Percentiles rank a stretch among this genome's conserved stretches.
phyloP scores from a whole-genome alignment of 1,140 invertebrate species.

The Caenorhabditis inopinata region DNA sequence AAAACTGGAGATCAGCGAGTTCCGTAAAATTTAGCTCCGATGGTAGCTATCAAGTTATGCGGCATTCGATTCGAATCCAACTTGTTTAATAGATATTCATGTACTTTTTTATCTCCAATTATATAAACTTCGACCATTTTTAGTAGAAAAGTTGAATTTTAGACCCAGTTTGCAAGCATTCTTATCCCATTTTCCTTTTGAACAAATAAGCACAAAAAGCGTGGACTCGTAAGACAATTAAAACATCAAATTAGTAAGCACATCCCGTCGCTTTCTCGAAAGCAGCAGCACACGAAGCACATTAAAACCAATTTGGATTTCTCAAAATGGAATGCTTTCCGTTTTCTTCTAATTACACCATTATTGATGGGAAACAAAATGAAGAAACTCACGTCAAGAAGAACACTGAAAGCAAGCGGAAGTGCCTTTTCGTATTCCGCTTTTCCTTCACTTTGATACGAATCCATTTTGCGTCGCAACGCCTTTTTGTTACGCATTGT shows the following conservation, averaged over 20 bases:
- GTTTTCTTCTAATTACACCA: constrained; percentile 3
- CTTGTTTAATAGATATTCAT: too few species aligned
- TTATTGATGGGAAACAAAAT: neutral
- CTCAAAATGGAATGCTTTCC: neutral
- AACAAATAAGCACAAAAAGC: constrained; percentile 13
- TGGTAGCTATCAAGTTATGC: too few species aligned
- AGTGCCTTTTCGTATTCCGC: constrained; percentile 91
- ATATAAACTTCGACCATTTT: too few species aligned
- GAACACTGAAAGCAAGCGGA: constrained; percentile 82
- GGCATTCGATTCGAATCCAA: too few species aligned
- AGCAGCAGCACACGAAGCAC: constrained; percentile 23
- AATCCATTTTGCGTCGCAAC: constrained; percentile 74
- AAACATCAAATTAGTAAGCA: constrained; percentile 33
- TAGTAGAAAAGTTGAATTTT: too few species aligned
- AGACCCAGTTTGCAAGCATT: too few species aligned
- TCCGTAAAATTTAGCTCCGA: too few species aligned
- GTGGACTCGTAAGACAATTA: constrained; percentile 12
- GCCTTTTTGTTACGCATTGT: constrained; percentile 68
- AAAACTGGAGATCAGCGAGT: too few species aligned
- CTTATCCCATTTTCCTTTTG: neutral
- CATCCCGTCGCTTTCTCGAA: neutral
- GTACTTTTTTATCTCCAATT: too few species aligned
- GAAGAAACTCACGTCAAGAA: constrained; percentile 72
- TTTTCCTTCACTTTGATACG: constrained; percentile 80
- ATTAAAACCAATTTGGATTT: constrained; percentile 34